phyloP scores from a whole-genome alignment of 2,113 vertebrate species.

The Phoxinus phoxinus region DNA sequence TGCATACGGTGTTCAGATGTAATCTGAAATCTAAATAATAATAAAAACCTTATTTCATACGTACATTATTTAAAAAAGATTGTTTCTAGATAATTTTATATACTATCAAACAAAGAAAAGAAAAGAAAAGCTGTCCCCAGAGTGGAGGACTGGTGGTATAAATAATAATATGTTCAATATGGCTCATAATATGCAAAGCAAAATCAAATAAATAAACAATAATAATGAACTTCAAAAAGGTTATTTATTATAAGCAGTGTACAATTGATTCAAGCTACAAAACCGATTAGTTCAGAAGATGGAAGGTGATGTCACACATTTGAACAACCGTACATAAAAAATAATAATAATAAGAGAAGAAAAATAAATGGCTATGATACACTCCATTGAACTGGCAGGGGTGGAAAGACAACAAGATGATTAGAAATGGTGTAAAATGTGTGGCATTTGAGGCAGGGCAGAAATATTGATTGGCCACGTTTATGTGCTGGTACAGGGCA shows the following conservation, averaged over 20 bases:
- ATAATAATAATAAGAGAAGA: background rate
- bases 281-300: background rate
- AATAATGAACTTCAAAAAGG: background rate
- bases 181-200: background rate
- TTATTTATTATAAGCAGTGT: background rate
- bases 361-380: slow-evolving; percentile 30
- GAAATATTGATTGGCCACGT: slow-evolving; percentile 61
- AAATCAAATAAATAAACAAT: background rate
- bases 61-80: background rate
- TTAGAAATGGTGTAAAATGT: slow-evolving; percentile 58
- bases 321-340: background rate
- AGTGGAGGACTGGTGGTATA: background rate
- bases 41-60: background rate
- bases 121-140: background rate
- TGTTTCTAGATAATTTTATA: no score
- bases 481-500: slow-evolving; percentile 59
- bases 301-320: slow-evolving; percentile 27
- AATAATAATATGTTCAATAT: background rate
- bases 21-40: background rate
- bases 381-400: slow-evolving; percentile 39
- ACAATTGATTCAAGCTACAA: background rate
- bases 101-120: background rate
- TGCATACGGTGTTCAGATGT: background rate
- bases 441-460: slow-evolving; percentile 53
- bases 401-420: slow-evolving; percentile 59